Base-by-base conservation (phyloP, 2,797 vertebrate species). In the Lycodopsis pacificus region DNA sequence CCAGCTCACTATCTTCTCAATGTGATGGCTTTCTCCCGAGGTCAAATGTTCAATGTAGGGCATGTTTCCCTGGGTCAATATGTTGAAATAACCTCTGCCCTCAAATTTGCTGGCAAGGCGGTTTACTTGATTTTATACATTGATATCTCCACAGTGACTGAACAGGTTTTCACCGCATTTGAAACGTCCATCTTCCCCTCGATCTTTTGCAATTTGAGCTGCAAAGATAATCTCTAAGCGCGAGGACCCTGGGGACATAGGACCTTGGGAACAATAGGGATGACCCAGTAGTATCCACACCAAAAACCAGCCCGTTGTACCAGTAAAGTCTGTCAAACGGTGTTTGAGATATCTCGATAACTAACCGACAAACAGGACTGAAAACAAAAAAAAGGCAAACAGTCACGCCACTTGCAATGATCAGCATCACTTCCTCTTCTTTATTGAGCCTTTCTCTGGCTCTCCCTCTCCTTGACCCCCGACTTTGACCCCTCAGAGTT, bases 391-490 rank as follows among this genome's bases (percentile, higher is more conserved):
- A 77, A 79, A 7, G 57, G 38, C 65, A 68, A 79, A 72, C 66
- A 73, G 53, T 73, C 19, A 4, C 27, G 76, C 82, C 71, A 59
- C 74, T 81, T 82, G 73, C 68, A 82, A 62, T 59, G 46, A 69
- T 72, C 82, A 74, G 76, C 84, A 86, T 88, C 77, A 80, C 81
- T 90, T 91, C 89, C 88, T 83, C 63, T 13, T 1, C 25, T 88
- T 92, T 89, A 90, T 86, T 71, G 61, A 34, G 30, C 77, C 65
- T 46, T 27, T 6, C 71, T 78, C 63, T 82, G 67, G 57, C 72
- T 36, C 74, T 53, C 79, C 61, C 76, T 54, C 66, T 76, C 68
- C 34, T 46, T 88, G 88, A 93, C 91, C 91, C 79, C 75, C 79
- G 86, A 70, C 66, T 70, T 81, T 87, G 89, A 92, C 92, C 86